phyloP scores from a whole-genome alignment of 2,888 invertebrate species.

The Volucella zonaria region DNA sequence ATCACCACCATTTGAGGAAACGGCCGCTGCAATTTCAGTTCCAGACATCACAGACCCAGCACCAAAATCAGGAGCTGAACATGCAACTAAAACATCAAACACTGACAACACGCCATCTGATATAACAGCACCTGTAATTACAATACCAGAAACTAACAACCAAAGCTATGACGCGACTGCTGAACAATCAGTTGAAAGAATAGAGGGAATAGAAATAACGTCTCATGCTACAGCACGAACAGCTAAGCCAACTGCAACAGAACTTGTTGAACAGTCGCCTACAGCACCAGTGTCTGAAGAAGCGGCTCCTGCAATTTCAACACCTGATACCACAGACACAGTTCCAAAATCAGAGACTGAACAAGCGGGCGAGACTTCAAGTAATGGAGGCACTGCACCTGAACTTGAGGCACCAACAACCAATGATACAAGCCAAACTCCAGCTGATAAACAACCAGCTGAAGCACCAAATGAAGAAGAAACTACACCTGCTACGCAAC shows the following conservation, averaged over 20 bases:
- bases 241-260: slow-evolving; percentile 13
- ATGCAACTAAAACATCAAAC: too few species aligned
- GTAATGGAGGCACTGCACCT: background rate
- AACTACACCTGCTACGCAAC: background rate
- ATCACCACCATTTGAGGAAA: too few species aligned
- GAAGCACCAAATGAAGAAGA: background rate
- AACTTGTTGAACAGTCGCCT: too few species aligned
- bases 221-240: background rate
- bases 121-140: too few species aligned
- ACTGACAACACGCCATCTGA: too few species aligned
- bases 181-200: background rate
- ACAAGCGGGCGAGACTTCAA: background rate
- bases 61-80: background rate
- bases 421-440: background rate
- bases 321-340: too few species aligned
- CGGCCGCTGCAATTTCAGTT: background rate
- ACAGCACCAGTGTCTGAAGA: too few species aligned
- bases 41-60: too few species aligned
- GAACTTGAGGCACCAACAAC: background rate
- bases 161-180: too few species aligned
- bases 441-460: background rate
- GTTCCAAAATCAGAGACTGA: too few species aligned
- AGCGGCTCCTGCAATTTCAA: too few species aligned
- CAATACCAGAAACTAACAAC: too few species aligned
- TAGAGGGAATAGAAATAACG: background rate